Evolutionary conservation across 2,113 vertebrate species (phyloP).

Genomic region (Ptilorrhoa leucosticta): DNA sequence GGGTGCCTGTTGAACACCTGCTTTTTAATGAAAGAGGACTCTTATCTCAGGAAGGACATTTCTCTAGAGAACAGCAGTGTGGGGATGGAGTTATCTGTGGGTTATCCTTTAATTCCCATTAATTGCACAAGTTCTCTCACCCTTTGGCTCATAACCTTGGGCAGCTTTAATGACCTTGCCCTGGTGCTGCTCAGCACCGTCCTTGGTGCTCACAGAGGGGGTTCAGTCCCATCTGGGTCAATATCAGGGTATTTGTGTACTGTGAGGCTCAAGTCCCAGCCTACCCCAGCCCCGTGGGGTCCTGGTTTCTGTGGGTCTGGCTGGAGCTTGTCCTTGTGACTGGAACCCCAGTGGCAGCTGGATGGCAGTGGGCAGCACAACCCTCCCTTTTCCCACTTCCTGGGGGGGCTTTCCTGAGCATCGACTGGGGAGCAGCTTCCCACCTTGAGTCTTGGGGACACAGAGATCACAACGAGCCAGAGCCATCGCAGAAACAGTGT

Average conservation of each 20-base stretch:
- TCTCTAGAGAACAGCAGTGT: not conserved
- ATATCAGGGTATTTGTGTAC: fast-evolving
- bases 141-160: not conserved
- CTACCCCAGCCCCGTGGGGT: not conserved
- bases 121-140: not conserved
- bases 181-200: fast-evolving
- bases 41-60: not conserved
- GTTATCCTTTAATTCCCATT: not conserved
- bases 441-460: fast-evolving
- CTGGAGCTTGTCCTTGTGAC: not conserved
- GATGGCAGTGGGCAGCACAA: fast-evolving
- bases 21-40: not conserved
- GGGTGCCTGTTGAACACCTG: not conserved
- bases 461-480: not conserved
- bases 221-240: not conserved
- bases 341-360: fast-evolving
- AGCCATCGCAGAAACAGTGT: not conserved
- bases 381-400: not conserved
- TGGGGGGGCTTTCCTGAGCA: not conserved
- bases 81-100: not conserved
- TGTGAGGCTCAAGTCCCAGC: not conserved
- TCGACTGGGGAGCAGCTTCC: fast-evolving
- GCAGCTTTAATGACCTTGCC: not conserved
- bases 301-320: not conserved
- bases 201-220: not conserved